These are phyloP conservation scores for Oscheius sp. DNA, from an alignment of 2,888 invertebrate genomes.

Conservation along the genomic window DNA sequence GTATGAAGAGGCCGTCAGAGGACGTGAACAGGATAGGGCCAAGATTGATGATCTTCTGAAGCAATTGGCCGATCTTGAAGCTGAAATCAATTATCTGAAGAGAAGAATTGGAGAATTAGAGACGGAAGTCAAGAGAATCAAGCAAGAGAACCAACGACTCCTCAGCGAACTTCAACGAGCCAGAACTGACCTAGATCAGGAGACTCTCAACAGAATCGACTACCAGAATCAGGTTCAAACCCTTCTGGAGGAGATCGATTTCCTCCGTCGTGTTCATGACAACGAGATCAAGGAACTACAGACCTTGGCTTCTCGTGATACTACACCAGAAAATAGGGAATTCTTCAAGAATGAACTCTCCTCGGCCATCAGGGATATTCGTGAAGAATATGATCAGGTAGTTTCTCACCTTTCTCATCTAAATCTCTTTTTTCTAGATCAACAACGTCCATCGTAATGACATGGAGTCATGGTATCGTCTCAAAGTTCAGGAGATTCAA, in stretches of 20 bases:
- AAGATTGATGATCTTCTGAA: constrained; percentile 72
- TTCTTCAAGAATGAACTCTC: constrained; percentile 75
- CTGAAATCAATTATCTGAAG: constrained; percentile 71
- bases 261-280: constrained; percentile 73
- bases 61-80: constrained; percentile 72
- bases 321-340: constrained; percentile 74
- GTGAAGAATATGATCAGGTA: constrained; percentile 73
- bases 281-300: constrained; percentile 69
- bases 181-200: constrained; percentile 72
- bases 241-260: constrained; percentile 74
- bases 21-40: constrained; percentile 69
- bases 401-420: background rate
- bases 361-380: constrained; percentile 73
- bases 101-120: constrained; percentile 59
- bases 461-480: constrained; percentile 73
- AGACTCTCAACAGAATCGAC: constrained; percentile 73
- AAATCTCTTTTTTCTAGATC: constrained; percentile 30
- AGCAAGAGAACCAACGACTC: constrained; percentile 71
- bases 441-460: constrained; percentile 72
- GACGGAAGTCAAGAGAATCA: constrained; percentile 69
- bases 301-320: constrained; percentile 73
- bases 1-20: constrained; percentile 67
- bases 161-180: constrained; percentile 69
- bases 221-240: constrained; percentile 74
- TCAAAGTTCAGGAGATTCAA: constrained; percentile 74